A percentile compares a stretch with the other conserved stretches of the same genome.
These are phyloP conservation scores for Sycophila texana DNA, from an alignment of 2,888 invertebrate genomes.

Conservation along the genomic window DNA sequence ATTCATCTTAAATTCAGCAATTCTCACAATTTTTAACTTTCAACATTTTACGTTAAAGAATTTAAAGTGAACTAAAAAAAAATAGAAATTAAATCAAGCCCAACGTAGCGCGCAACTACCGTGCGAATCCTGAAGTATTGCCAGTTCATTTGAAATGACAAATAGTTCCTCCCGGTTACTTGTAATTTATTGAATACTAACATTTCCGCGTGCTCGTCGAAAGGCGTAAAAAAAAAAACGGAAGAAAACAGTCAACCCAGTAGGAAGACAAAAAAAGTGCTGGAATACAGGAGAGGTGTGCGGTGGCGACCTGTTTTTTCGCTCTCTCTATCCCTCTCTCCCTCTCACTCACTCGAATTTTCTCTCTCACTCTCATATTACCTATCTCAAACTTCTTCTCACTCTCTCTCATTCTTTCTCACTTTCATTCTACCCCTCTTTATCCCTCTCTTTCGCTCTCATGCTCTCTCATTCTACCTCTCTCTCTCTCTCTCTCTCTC, in stretches of 20 bases:
- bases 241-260: background rate
- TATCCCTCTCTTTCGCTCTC: slow-evolving; percentile 11
- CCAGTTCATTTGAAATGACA: slow-evolving; percentile 2
- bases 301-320: slow-evolving; percentile 13
- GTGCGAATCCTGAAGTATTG: background rate
- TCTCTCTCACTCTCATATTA: slow-evolving; percentile 3
- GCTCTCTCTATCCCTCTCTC: background rate
- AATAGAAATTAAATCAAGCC: background rate
- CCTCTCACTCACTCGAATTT: slow-evolving; percentile 3
- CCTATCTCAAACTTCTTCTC: too few species aligned
- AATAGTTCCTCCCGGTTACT: slow-evolving; percentile 1
- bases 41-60: background rate
- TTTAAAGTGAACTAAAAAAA: too few species aligned
- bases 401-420: slow-evolving; percentile 3
- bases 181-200: slow-evolving; percentile 39
- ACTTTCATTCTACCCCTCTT: slow-evolving; percentile 21
- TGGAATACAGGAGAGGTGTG: background rate
- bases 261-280: slow-evolving; percentile 3
- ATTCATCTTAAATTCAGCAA: too few species aligned
- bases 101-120: background rate
- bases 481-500: background rate
- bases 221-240: background rate
- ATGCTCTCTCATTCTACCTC: background rate
- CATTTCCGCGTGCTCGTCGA: slow-evolving; percentile 13
- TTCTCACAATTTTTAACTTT: too few species aligned